Evolutionary conservation across 2,888 invertebrate species (phyloP), one percentile per base, ranked within the genome.

Genomic region (Neoscelio sp.): DNA sequence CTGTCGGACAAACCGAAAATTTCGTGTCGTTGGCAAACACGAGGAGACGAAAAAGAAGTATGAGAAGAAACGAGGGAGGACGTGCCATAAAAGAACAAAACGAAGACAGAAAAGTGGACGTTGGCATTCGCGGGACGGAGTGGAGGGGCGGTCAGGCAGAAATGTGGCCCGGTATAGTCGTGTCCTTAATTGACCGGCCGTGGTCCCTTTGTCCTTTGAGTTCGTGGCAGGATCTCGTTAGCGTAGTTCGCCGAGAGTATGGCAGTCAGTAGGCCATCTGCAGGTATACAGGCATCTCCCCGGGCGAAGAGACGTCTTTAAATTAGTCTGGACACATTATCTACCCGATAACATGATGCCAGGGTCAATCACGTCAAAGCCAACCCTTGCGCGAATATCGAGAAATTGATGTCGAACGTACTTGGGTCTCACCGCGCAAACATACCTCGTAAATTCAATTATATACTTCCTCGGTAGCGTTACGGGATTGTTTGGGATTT

Each of bases 101-200:
- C 20, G 58, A 75, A 48, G 71, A 50, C 12, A 74, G 60, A 68
- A 56, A 60, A 50, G 74, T 58, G 15, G 52, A 70, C 56, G 58
- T 40, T 46, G 48, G 6, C 42, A 44, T 58, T 28, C 28, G 44
- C 42, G 58, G 28, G 44, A 52, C 40, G 30, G 50, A 62, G 62
- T 38, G 26, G 30, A 56, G 44, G 64, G 79, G 83, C 82, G 82
- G 80, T 83, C 80, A 86, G 87, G 87, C 80, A 89, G 89, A 90
- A 89, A 89, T 89, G 89, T 88, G 87, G 88, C 86, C 87, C 87
- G 88, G 87, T 87, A 88, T 87, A 88, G 89, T 87, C 87, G 89
- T 87, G 89, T 89, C 86, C 89, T 90, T 90, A 90, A 90, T 90
- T 90, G 90, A 90, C 90, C 90, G 90, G 89, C 88, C 83, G 85